Base-by-base conservation (phyloP, 2,888 invertebrate genomes). In the Trachelus tabidus region DNA sequence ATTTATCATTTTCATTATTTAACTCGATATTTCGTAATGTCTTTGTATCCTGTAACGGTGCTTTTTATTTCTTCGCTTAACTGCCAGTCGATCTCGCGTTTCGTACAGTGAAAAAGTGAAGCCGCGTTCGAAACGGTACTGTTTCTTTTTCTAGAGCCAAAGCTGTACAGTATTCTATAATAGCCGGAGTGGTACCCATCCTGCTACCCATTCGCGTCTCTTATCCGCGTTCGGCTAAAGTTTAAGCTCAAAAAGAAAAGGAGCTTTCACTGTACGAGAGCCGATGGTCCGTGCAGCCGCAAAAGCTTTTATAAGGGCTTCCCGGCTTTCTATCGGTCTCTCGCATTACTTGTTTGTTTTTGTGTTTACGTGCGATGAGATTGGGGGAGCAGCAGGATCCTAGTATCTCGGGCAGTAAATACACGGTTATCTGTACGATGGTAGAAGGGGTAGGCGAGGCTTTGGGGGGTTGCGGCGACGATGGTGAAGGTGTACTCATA, bases 331-430 rank as follows among this genome's bases (percentile, higher is more conserved):
- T 23, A 56, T 56, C 56, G 56, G 56, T 56, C 56, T 56, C 56
- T 23, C 56, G 56, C 71, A 31, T 34, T 34, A 71, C 82, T 80
- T 79, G 81, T 83, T 84, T 85, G 83, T 85, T 83, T 84, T 81
- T 82, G 79, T 82, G 79, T 80, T 80, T 81, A 79, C 80, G 81
- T 79, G 80, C 74, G 69, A 75, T 40, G 78, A 81, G 79, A 82
- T 79, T 77, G 79, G 80, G 79, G 76, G 82, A 83, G 81, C n/a
- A 74, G 30, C 80, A 83, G 83, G 81, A 86, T 82, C 82, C 83
- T 30, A 75, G 85, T 86, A 84, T 87, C 84, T 82, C 82, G 80
- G 81, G 79, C 79, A 80, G 88, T 86, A 88, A 88, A 87, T 87
- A 87, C 85, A 82, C 79, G 83, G 83, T 86, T 87, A 86, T 87